These are phyloP conservation scores for Dallia pectoralis DNA, from an alignment of 2,797 vertebrate species.

Conservation along the genomic window DNA sequence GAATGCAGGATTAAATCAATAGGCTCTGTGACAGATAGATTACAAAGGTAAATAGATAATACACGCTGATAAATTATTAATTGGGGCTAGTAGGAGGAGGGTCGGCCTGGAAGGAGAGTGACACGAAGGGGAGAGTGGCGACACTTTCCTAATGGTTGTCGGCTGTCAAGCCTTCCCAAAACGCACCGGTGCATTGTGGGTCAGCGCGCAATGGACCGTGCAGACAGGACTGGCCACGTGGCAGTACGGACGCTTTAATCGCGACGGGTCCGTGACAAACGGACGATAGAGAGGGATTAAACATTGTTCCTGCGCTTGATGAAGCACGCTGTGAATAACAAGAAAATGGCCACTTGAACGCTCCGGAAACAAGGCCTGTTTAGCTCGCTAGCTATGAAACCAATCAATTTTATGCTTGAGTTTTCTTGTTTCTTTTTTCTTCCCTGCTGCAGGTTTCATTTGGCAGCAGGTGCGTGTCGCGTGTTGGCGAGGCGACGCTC, in stretches of 20 bases:
- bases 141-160: slow-evolving; percentile 40
- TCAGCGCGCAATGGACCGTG: slow-evolving; percentile 62
- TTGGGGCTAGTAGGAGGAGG: slow-evolving; percentile 45
- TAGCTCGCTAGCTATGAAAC: not conserved
- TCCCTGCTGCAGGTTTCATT: no score
- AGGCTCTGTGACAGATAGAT: slow-evolving; percentile 85
- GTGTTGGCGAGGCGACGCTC: slow-evolving; percentile 13
- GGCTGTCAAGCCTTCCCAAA: slow-evolving; percentile 24
- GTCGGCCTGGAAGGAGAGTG: slow-evolving; percentile 38
- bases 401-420: not conserved
- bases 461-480: not conserved
- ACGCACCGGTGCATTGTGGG: slow-evolving; percentile 59
- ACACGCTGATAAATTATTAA: slow-evolving; percentile 86
- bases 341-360: not conserved
- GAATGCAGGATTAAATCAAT: slow-evolving; percentile 82
- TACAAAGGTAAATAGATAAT: slow-evolving; percentile 86
- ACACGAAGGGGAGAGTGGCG: slow-evolving; percentile 41
- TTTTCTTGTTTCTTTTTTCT: not conserved
- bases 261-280: not conserved
- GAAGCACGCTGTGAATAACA: not conserved
- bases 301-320: not conserved
- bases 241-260: not conserved
- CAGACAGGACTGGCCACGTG: slow-evolving; percentile 43
- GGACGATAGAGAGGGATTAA: not conserved
- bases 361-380: not conserved